Evolutionary conservation across 2,113 vertebrate genomes (phyloP).

Genomic region (Clarias magur): DNA sequence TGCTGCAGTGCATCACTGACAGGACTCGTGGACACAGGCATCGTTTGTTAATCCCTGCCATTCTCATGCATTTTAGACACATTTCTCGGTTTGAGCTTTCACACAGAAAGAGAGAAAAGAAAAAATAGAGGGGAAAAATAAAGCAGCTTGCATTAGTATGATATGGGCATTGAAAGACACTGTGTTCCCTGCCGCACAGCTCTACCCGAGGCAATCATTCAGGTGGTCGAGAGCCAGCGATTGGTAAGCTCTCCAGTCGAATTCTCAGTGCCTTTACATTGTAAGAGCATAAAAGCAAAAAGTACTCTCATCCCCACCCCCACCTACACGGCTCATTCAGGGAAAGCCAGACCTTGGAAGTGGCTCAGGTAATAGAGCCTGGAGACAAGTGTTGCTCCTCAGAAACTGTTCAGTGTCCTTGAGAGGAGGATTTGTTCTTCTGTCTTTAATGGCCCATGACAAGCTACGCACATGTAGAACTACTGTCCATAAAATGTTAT

Average conservation of each 20-base stretch:
- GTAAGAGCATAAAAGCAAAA: slow-evolving; percentile 54
- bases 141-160: slow-evolving; percentile 47
- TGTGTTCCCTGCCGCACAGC: slow-evolving; percentile 31
- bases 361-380: slow-evolving; percentile 43
- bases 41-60: slow-evolving; percentile 1
- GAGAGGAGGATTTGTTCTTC: slow-evolving; percentile 50
- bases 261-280: slow-evolving; percentile 48
- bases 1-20: background rate
- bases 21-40: background rate
- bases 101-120: background rate
- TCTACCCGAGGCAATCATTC: slow-evolving; percentile 39
- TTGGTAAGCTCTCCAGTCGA: slow-evolving; percentile 46
- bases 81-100: slow-evolving; percentile 17
- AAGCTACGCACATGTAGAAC: slow-evolving; percentile 15
- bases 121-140: background rate
- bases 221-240: slow-evolving; percentile 44
- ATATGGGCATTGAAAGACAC: slow-evolving; percentile 36
- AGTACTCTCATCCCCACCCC: slow-evolving; percentile 35
- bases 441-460: slow-evolving; percentile 37
- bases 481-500: slow-evolving; percentile 7
- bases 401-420: slow-evolving; percentile 50
- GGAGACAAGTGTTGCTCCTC: slow-evolving; percentile 47
- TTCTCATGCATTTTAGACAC: slow-evolving; percentile 15
- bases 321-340: slow-evolving; percentile 47
- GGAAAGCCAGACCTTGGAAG: slow-evolving; percentile 47